phyloP scores from a whole-genome alignment of 2,113 vertebrate genomes.

The Tachysurus vachellii region DNA sequence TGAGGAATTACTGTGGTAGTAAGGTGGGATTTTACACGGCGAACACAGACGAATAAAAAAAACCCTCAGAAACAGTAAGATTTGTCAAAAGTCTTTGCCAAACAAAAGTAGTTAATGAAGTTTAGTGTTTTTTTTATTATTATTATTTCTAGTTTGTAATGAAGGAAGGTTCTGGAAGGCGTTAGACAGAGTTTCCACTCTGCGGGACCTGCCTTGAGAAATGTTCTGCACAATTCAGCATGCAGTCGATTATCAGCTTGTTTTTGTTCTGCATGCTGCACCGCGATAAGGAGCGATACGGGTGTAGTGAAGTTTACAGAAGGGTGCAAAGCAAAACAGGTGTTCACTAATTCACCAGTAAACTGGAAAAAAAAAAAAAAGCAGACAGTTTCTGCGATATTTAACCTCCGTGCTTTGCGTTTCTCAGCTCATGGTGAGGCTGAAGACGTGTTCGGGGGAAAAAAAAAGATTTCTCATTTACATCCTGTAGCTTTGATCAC shows the following conservation, averaged over 20 bases:
- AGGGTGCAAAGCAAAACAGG: not conserved
- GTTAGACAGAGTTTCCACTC: not conserved
- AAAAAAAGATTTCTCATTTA: not conserved
- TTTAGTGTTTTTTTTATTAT: too few relatives aligned
- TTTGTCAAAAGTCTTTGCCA: too few relatives aligned
- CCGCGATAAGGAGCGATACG: not conserved
- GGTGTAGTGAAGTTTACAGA: not conserved
- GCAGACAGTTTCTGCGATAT: not conserved
- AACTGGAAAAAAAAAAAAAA: not conserved
- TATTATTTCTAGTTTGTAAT: too few relatives aligned
- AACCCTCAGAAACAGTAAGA: too few relatives aligned
- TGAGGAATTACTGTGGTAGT: too few relatives aligned
- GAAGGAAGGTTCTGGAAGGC: not conserved
- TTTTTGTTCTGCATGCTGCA: slow-evolving; percentile 17
- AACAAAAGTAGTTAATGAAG: too few relatives aligned
- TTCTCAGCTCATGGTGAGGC: not conserved
- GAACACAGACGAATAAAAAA: too few relatives aligned
- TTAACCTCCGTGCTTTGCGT: not conserved
- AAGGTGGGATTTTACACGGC: too few relatives aligned
- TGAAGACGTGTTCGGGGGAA: not conserved
- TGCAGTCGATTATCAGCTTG: slow-evolving; percentile 12
- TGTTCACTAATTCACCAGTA: not conserved
- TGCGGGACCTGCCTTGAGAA: not conserved
- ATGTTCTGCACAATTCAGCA: not conserved
- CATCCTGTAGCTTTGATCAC: not conserved